Base-by-base conservation (phyloP, 2,888 invertebrate genomes). In the Microctonus aethiopoides region DNA sequence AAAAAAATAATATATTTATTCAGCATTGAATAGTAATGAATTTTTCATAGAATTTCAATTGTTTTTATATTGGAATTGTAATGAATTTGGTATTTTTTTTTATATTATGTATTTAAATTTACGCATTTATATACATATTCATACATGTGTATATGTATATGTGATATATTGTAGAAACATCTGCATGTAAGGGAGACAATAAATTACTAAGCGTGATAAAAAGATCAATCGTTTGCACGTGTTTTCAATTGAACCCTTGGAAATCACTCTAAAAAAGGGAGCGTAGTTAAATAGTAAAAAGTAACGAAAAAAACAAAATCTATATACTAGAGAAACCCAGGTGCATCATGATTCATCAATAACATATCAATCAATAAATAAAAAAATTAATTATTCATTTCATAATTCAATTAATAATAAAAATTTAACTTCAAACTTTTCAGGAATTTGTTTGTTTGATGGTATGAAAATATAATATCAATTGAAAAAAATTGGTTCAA, bases 301-400 rank as follows among this genome's bases (percentile, higher is more conserved):
- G 11, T 63, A 11, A n/a, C 9, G 9, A 20, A 32, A 46, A 29
- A 52, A 34, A 54, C 26, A 24, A 39, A 54, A 20, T 13, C 20
- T 10, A 9, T 10, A 9, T 46, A 59, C 11, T 26, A 63, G 60
- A 68, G 65, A 71, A 70, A 63, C 71, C 73, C 80, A 80, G 79
- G 80, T 80, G 80, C 74, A 78, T 71, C 72, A 71, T 78, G 77
- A 78, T 79, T 79, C 73, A 73, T 71, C 60, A 73, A 67, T 75
- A 76, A 74, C 74, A 69, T 63, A 61, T 61, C 22, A 6, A 41
- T 46, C 16, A n/a, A 46, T n/a, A 46, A 20, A 46, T 46, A 7
- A n/a, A n/a, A n/a, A n/a, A n/a, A n/a, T n/a, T n/a, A n/a, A n/a
- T n/a, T n/a, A n/a, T n/a, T n/a, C n/a, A n/a, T n/a, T n/a, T n/a